Base-by-base conservation (phyloP, 2,113 vertebrate genomes). In the Aptenodytes forsteri region DNA sequence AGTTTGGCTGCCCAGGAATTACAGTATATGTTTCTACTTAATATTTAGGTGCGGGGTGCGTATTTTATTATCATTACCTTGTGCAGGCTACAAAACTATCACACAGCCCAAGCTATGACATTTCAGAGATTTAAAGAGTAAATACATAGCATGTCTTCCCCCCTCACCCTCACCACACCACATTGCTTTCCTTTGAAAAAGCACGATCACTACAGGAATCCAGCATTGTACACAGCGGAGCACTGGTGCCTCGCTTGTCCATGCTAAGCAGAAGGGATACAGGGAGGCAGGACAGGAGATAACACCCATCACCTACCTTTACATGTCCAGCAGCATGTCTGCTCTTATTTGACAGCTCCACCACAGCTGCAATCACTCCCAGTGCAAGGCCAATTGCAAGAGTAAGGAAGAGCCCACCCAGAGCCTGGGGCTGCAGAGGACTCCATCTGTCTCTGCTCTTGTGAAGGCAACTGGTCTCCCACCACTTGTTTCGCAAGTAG, bases 401-500 rank as follows among this genome's bases (percentile, higher is more conserved):
- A 2, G 99, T 90, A 27, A 99, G 95, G 71, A 99, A 99, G 66
- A 99, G 98, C 10, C 98, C 98, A 0, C 98, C 98, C 70, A 99
- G 96, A 2, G 98, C 97, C 15, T 98, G 94, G 7, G 98, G 96
- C 54, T 98, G 96, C 67, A 99, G 97, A 0, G 98, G 96, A 7
- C 83, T 52, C 55, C 98, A 97, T 8, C 47, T 61, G 1, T 83
- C 86, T 0, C 92, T 42, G 8, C 85, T 90, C 2, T 46, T 64
- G 6, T 72, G 91, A 10, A 90, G 6, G 58, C 99, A 99, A 65
- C 98, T 99, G 96, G 88, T 99, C 64, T 98, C 97, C 99, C 99
- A 99, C 99, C 99, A 99, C 91, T 99, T 99, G 72, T 98, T 95
- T 1, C 93, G 87, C 62, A 99, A 91, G 73, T 98, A 98, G 4